phyloP scores from a whole-genome alignment of 2,113 vertebrate species.

The Tragelaphus scriptus region DNA sequence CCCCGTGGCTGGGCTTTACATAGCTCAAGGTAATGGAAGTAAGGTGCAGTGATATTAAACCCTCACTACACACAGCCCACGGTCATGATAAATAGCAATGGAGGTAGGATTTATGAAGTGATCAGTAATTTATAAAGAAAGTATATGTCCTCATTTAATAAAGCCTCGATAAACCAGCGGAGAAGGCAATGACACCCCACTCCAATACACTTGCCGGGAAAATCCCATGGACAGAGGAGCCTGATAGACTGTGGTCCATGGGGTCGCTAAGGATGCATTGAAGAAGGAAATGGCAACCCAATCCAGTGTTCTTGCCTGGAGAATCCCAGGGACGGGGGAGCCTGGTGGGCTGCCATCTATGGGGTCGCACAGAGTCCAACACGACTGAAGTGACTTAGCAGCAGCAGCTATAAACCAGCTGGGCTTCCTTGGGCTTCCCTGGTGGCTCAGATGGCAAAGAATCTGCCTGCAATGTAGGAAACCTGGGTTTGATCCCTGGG shows the following conservation, averaged over 20 bases:
- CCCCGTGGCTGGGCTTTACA: not conserved
- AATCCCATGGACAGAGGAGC: too few relatives aligned
- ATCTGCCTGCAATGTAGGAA: not conserved
- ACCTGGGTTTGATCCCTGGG: not conserved
- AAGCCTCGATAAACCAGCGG: fast-evolving
- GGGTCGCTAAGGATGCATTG: too few relatives aligned
- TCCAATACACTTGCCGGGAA: too few relatives aligned
- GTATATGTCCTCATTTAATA: not conserved
- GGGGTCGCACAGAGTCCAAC: fast-evolving
- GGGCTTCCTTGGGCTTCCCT: not conserved
- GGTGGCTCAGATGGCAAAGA: not conserved
- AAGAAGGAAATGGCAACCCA: too few relatives aligned
- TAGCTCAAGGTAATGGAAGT: not conserved
- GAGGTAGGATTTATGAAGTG: not conserved
- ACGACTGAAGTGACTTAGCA: too few relatives aligned
- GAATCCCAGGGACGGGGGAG: too few relatives aligned
- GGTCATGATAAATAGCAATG: fast-evolving
- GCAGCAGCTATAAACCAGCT: not conserved
- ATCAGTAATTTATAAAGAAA: not conserved
- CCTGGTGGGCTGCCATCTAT: too few relatives aligned
- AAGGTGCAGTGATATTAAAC: not conserved
- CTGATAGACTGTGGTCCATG: too few relatives aligned
- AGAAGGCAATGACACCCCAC: too few relatives aligned
- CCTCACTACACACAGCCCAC: not conserved
- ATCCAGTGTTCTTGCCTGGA: too few relatives aligned